Evolutionary conservation across 2,888 invertebrate genomes (phyloP).

Genomic region (Machimus atricapillus): DNA sequence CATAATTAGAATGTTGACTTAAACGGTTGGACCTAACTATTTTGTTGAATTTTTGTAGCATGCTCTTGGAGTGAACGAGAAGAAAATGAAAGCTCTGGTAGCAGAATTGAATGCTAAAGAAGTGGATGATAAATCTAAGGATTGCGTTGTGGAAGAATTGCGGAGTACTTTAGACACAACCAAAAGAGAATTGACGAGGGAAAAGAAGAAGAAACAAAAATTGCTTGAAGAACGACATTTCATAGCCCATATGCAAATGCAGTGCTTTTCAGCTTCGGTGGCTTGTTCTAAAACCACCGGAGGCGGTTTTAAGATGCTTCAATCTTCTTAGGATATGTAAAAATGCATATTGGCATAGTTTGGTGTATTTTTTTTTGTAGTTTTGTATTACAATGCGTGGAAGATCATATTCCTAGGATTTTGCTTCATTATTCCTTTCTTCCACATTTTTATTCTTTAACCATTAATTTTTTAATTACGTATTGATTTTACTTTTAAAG

Average conservation of each 20-base stretch:
- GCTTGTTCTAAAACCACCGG: constrained; percentile 55
- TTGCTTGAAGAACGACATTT: constrained; percentile 58
- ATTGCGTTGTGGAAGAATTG: constrained; percentile 54
- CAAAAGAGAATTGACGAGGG: constrained; percentile 56
- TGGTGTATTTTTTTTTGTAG: not conserved
- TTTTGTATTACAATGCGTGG: not conserved
- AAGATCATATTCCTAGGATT: not conserved
- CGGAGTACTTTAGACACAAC: constrained; percentile 54
- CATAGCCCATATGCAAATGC: constrained; percentile 58
- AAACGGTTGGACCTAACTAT: not conserved
- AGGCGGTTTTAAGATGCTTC: constrained; percentile 55
- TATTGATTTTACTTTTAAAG: too few relatives aligned
- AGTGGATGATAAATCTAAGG: constrained; percentile 56
- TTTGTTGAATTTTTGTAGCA: constrained; percentile 50
- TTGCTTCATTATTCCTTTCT: not conserved
- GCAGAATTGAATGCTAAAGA: constrained; percentile 57
- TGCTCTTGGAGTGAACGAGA: constrained; percentile 55
- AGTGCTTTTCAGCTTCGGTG: constrained; percentile 59
- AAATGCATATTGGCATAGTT: not conserved
- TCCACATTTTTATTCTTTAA: too few relatives aligned
- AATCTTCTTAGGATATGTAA: not conserved
- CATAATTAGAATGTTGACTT: not conserved
- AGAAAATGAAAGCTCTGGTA: constrained; percentile 57
- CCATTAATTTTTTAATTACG: too few relatives aligned
- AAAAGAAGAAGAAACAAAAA: constrained; percentile 57